These are phyloP conservation scores for Dermochelys coriacea DNA, from an alignment of 2,797 vertebrate genomes.

Conservation along the genomic window DNA sequence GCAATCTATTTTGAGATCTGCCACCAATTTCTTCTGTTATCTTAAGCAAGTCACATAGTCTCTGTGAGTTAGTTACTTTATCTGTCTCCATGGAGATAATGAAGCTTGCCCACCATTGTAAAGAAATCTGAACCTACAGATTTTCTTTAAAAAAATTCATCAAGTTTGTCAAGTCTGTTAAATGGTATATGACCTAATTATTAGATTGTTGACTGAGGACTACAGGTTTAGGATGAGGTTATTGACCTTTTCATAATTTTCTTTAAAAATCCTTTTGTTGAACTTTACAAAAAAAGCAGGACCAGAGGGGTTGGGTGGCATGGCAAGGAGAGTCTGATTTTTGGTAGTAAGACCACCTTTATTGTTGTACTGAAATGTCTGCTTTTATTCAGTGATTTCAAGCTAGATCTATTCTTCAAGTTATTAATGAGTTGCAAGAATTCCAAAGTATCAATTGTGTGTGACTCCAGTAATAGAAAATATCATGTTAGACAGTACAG, in stretches of 20 bases:
- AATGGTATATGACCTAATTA: not conserved
- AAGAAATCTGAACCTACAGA: not conserved
- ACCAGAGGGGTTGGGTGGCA: not conserved
- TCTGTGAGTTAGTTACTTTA: not conserved
- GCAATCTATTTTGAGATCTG: not conserved
- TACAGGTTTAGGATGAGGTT: not conserved
- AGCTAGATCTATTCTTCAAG: not conserved
- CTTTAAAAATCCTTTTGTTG: not conserved
- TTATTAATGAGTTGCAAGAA: not conserved
- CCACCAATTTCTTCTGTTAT: not conserved
- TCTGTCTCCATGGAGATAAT: not conserved
- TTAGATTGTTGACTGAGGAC: not conserved
- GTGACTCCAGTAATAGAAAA: not conserved
- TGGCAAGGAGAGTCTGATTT: not conserved
- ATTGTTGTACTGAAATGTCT: not conserved
- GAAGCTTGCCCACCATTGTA: not conserved
- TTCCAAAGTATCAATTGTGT: not conserved
- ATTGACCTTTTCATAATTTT: not conserved
- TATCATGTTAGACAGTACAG: fast-evolving
- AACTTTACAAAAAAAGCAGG: not conserved
- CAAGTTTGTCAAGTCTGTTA: not conserved
- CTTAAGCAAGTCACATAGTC: not conserved
- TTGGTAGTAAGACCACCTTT: not conserved
- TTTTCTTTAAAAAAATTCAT: not conserved
- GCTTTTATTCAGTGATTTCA: not conserved